Evolutionary conservation across 1,140 invertebrate species (phyloP), one percentile per base, ranked within the genome.

Genomic region (Lasioglossum baleicum): DNA sequence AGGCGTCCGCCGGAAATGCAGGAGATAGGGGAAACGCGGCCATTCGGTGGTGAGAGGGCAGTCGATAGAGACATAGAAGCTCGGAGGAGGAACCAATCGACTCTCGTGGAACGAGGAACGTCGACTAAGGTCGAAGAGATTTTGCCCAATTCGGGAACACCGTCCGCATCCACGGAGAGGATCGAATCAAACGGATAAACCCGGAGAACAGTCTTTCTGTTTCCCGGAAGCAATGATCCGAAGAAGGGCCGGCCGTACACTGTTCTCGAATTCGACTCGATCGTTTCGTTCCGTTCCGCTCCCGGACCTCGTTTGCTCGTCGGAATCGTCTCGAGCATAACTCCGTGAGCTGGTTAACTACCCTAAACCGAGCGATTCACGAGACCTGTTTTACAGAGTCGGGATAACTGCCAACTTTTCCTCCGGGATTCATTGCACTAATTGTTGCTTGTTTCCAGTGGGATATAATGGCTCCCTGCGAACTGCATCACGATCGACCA

Each of bases 141-240:
- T 31, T 4, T 15, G 11, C 10, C 7, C 22, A n/a, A 17, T 58
- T 20, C 22, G 48, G 56, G 20, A 65, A 40, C 20, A 31, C n/a
- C 48, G 7, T 44, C 8, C 51, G 1, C 48, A 58, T 74, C 20
- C 65, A 22, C 8, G 64, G 67, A 48, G 44, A 42, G 58, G 69
- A 66, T 73, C 56, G 64, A 35, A 79, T 63, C 58, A 73, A 79
- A 26, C 76, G 70, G 76, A 73, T 73, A 44, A 70, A 73, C 26
- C 40, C 56, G 56, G 61, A 22, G 35, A 56, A 60, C 71, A 40
- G 22, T 17, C 35, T 65, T 72, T 31, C 48, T 72, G 40, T 42
- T 78, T 72, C 20, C n/a, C 7, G 22, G 61, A 73, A 79, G 31
- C 69, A 73, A 66, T 44, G 76, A 73, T 44, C 61, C 75, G n/a